Conservation (phyloP, 2,797 vertebrate genomes). For the Acipenser ruthenus region DNA sequence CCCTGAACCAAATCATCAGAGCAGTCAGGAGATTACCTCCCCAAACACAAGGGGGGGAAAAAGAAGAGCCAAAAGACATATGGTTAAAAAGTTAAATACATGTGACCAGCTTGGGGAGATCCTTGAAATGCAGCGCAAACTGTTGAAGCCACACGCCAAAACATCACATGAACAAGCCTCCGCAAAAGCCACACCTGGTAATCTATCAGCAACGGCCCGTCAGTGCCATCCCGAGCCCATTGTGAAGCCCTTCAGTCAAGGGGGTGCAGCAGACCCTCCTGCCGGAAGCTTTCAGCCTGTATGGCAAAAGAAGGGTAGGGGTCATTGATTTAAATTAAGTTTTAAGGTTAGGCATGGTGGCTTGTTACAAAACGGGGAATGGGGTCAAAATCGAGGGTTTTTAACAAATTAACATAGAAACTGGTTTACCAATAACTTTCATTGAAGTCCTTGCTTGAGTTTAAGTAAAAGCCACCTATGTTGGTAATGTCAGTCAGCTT, state of each 20-base stretch:
- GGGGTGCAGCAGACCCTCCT: conserved; percentile 13
- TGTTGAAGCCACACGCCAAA: conserved; percentile 61
- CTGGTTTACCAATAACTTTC: too few species aligned
- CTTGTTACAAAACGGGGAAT: too few species aligned
- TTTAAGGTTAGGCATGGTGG: too few species aligned
- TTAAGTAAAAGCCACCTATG: too few species aligned
- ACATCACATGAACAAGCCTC: conserved; percentile 41
- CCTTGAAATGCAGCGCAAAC: conserved; percentile 84
- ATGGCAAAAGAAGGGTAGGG: conserved; percentile 63
- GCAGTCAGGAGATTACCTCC: conserved; percentile 9
- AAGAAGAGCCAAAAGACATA: conserved; percentile 39
- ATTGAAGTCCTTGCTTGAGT: too few species aligned
- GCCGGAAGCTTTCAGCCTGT: background rate
- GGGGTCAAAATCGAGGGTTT: too few species aligned
- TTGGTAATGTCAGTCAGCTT: too few species aligned
- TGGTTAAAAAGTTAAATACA: conserved; percentile 48
- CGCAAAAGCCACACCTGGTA: conserved; percentile 26
- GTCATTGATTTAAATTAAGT: background rate
- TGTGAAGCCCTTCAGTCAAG: conserved; percentile 51
- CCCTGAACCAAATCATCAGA: conserved; percentile 21
- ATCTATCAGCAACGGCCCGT: conserved; percentile 9
- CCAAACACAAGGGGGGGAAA: conserved; percentile 21
- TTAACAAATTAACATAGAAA: too few species aligned
- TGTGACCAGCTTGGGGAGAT: conserved; percentile 83
- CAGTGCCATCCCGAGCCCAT: conserved; percentile 35